A percentile compares a stretch with the other conserved stretches of the same genome.
phyloP scores from a whole-genome alignment of 92 coral and sea anemone species.

The Galaxea fascicularis region DNA sequence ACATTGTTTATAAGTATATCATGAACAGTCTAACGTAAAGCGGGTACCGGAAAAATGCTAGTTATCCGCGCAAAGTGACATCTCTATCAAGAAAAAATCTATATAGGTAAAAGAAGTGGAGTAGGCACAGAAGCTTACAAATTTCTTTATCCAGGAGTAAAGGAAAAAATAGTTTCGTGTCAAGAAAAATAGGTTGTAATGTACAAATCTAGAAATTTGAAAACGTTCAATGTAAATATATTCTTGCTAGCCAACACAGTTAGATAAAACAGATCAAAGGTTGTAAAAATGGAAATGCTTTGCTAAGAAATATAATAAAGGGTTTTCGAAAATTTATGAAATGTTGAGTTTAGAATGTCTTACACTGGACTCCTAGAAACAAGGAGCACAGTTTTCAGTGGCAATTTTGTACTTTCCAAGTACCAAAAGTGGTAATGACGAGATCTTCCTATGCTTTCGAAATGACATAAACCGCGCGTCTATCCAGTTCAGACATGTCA shows the following conservation, averaged over 20 bases:
- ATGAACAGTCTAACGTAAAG: no score
- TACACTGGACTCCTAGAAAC: background rate
- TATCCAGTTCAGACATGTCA: no score
- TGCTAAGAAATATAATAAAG: background rate
- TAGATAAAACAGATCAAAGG: background rate
- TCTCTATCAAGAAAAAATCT: background rate
- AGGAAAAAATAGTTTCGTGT: background rate
- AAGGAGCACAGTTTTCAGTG: background rate
- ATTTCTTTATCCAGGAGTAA: no score
- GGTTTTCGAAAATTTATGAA: background rate
- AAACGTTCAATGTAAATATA: conserved; percentile 2
- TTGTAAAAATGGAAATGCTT: background rate
- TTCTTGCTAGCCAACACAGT: conserved; percentile 6
- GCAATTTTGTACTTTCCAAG: no score
- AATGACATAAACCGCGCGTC: no score
- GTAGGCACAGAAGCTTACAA: no score
- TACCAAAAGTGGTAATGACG: no score
- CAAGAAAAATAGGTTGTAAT: background rate
- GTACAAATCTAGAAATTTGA: conserved; percentile 4
- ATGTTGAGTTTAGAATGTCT: background rate
- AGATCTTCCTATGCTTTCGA: no score
- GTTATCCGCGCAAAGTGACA: background rate
- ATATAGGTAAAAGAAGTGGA: background rate
- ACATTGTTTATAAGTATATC: no score
- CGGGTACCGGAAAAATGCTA: background rate